These are phyloP conservation scores for Tetraodon nigroviridis DNA, from an alignment of 2,113 vertebrate species.

Conservation along the genomic window DNA sequence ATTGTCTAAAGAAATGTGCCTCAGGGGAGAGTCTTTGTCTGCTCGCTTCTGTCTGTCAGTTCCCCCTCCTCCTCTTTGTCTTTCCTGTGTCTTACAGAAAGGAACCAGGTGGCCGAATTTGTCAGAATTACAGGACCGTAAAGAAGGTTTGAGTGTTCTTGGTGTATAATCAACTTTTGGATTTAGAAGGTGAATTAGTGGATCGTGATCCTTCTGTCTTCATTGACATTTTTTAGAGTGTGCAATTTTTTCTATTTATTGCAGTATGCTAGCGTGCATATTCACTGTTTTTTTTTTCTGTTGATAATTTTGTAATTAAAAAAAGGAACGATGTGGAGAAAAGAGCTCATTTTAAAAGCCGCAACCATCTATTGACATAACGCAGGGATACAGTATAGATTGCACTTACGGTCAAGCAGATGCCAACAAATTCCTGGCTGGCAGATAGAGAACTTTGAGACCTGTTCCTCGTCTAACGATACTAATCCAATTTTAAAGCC, in stretches of 20 bases:
- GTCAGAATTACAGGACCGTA: conserved; percentile 58
- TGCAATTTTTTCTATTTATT: conserved; percentile 40
- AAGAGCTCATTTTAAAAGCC: neutral
- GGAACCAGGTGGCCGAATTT: conserved; percentile 48
- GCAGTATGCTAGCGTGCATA: neutral
- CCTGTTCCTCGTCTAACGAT: conserved; percentile 27
- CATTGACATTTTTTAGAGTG: neutral
- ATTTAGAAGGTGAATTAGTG: conserved; percentile 36
- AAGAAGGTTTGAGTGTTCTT: conserved; percentile 54
- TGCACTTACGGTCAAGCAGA: conserved; percentile 8
- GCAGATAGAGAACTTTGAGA: conserved; percentile 32
- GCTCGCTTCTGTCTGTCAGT: conserved; percentile 35
- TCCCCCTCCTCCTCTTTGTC: conserved; percentile 29
- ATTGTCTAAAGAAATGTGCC: conserved; percentile 75
- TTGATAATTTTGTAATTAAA: conserved; percentile 7
- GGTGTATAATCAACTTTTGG: conserved; percentile 8
- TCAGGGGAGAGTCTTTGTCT: conserved; percentile 64
- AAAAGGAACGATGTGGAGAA: conserved; percentile 12
- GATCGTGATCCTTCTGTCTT: conserved; percentile 3
- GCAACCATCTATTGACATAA: conserved; percentile 2
- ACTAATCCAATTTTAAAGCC: conserved; percentile 47
- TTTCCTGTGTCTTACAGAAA: conserved; percentile 46
- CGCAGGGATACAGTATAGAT: neutral
- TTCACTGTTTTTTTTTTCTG: conserved; percentile 6
- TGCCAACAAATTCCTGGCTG: conserved; percentile 40